phyloP scores from a whole-genome alignment of 2,113 vertebrate genomes.

The Numida meleagris region DNA sequence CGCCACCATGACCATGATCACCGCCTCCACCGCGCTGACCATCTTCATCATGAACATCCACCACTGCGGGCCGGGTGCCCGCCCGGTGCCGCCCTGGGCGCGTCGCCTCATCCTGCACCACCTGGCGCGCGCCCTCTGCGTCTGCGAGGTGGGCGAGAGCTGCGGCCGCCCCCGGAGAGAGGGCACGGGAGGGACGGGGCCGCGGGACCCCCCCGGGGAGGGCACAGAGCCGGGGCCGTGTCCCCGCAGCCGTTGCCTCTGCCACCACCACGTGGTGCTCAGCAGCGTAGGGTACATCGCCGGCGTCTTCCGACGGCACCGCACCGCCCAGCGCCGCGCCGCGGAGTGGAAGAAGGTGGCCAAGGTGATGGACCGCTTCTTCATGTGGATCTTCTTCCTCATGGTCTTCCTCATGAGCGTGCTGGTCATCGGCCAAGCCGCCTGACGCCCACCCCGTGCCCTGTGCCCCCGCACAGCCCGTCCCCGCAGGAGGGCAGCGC shows the following conservation, averaged over 20 bases:
- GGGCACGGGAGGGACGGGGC: accelerated
- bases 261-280: constrained; percentile 78
- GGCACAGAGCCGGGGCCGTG: neutral
- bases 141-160: constrained; percentile 84
- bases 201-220: neutral
- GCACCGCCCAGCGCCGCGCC: constrained; percentile 79
- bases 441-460: constrained; percentile 44
- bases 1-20: constrained; percentile 94
- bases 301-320: constrained; percentile 83
- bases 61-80: constrained; percentile 87
- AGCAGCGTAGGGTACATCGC: constrained; percentile 84
- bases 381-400: constrained; percentile 91
- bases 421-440: constrained; percentile 84
- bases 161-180: constrained; percentile 72
- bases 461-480: no score
- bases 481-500: no score
- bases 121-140: constrained; percentile 84
- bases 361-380: constrained; percentile 90
- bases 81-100: constrained; percentile 87
- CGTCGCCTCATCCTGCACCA: constrained; percentile 82
- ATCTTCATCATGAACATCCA: constrained; percentile 94
- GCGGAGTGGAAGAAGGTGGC: constrained; percentile 90
- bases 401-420: constrained; percentile 92
- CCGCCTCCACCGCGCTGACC: constrained; percentile 88
- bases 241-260: constrained; percentile 67